Evolutionary conservation across 1,140 invertebrate species (phyloP).

Genomic region (Penaeus japonicus): DNA sequence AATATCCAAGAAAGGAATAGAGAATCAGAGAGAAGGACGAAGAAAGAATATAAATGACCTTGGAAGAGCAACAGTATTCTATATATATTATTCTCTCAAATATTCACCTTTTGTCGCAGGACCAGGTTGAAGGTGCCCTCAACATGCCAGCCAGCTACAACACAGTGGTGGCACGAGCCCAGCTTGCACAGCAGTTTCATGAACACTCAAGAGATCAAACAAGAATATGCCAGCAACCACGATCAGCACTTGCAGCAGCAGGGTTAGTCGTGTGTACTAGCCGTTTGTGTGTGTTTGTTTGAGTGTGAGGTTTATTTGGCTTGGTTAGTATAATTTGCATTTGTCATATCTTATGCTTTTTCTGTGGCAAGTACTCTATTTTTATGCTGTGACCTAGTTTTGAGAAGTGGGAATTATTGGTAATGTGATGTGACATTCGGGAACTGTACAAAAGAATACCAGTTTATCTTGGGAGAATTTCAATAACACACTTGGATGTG

Average conservation of each 20-base stretch:
- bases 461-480: too few species aligned
- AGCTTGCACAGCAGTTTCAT: slow-evolving; percentile 84
- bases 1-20: too few species aligned
- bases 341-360: background rate
- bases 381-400: background rate
- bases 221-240: slow-evolving; percentile 79
- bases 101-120: background rate
- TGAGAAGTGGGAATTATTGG: background rate
- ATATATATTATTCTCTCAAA: background rate
- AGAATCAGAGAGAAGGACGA: too few species aligned
- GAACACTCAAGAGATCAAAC: slow-evolving; percentile 79
- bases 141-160: slow-evolving; percentile 78
- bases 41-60: too few species aligned
- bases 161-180: slow-evolving; percentile 81
- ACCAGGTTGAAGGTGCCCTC: slow-evolving; percentile 77
- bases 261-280: slow-evolving; percentile 64
- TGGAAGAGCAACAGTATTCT: background rate
- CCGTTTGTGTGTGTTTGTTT: background rate
- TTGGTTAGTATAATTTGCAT: too few species aligned
- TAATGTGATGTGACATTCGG: too few species aligned
- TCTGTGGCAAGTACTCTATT: background rate
- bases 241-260: slow-evolving; percentile 96
- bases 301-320: background rate
- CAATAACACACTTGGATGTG: too few species aligned
- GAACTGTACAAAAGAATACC: too few species aligned